Evolutionary conservation across 2,797 vertebrate species (phyloP).

Genomic region (Phrynocephalus vlangalii): DNA sequence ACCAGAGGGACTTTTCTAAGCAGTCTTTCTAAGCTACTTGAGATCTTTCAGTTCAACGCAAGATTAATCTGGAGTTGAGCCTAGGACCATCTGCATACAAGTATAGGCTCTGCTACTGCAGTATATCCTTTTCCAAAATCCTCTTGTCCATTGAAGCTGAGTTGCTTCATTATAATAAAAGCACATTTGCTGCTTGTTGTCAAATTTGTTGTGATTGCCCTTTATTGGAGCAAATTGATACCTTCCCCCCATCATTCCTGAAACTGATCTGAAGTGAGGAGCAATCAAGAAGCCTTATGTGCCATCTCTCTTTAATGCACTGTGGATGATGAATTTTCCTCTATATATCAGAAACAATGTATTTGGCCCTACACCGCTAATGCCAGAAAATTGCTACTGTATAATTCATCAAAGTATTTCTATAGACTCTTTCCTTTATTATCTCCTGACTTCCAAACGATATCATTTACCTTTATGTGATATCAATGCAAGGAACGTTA

Average conservation of each 20-base stretch:
- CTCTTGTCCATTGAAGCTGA: not conserved
- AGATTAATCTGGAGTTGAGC: too few species aligned
- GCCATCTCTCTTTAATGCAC: constrained; percentile 76
- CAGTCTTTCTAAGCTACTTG: not conserved
- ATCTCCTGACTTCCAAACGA: constrained; percentile 77
- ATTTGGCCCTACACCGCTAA: constrained; percentile 80
- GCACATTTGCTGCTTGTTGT: not conserved
- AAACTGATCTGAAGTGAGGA: constrained; percentile 62
- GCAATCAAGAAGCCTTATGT: constrained; percentile 76
- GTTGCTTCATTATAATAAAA: not conserved
- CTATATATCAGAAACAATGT: constrained; percentile 81
- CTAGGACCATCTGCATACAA: not conserved
- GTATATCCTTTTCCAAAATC: not conserved
- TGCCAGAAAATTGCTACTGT: constrained; percentile 82
- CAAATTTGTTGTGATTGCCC: not conserved
- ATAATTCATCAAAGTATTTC: constrained; percentile 83
- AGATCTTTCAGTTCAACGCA: not conserved
- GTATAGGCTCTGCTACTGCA: not conserved
- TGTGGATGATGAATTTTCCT: constrained; percentile 80
- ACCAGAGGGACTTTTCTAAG: not conserved
- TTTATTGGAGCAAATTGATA: not conserved
- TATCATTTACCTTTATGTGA: constrained; percentile 76
- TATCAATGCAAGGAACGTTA: constrained; percentile 76
- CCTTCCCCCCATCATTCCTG: constrained; percentile 48
- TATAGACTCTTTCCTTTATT: constrained; percentile 79